These are phyloP conservation scores for Drosophila subobscura DNA, from an alignment of 1,140 invertebrate genomes.

Conservation along the genomic window DNA sequence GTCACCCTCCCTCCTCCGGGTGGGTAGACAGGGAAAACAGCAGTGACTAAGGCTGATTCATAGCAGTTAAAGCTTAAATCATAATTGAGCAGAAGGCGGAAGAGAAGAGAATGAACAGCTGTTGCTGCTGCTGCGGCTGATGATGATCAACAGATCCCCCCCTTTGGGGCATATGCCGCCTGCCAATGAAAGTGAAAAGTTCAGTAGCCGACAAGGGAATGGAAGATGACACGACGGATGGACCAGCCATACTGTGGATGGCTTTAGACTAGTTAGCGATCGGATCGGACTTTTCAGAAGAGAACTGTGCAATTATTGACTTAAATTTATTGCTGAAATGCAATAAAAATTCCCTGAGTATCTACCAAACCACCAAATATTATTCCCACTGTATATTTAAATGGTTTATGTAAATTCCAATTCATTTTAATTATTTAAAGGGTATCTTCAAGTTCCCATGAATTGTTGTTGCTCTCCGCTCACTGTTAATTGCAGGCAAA, in stretches of 20 bases:
- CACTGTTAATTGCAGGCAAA: conserved; percentile 18
- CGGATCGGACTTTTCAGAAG: too few species aligned
- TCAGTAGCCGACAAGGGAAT: conserved; percentile 56
- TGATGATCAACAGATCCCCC: conserved; percentile 41
- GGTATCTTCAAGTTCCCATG: too few species aligned
- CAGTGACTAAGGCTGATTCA: conserved; percentile 17
- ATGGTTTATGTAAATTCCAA: too few species aligned
- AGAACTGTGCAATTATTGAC: too few species aligned
- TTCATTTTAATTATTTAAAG: too few species aligned
- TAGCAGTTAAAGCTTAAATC: conserved; percentile 25
- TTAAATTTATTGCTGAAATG: too few species aligned
- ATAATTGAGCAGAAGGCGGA: conserved; percentile 53
- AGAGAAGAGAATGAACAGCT: conserved; percentile 45
- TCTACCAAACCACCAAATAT: too few species aligned
- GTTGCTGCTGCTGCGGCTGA: conserved; percentile 15
- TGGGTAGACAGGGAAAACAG: too few species aligned
- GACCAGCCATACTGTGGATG: too few species aligned
- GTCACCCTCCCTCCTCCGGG: conserved; percentile 12
- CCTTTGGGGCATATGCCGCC: conserved; percentile 2
- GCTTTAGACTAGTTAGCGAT: too few species aligned
- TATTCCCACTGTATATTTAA: too few species aligned
- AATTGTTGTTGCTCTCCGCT: conserved; percentile 1
- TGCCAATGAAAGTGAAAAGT: conserved; percentile 65
- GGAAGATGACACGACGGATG: conserved; percentile 5
- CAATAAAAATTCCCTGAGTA: too few species aligned